Evolutionary conservation across 2,797 vertebrate species (phyloP).

Genomic region (Crocidura indochinensis): DNA sequence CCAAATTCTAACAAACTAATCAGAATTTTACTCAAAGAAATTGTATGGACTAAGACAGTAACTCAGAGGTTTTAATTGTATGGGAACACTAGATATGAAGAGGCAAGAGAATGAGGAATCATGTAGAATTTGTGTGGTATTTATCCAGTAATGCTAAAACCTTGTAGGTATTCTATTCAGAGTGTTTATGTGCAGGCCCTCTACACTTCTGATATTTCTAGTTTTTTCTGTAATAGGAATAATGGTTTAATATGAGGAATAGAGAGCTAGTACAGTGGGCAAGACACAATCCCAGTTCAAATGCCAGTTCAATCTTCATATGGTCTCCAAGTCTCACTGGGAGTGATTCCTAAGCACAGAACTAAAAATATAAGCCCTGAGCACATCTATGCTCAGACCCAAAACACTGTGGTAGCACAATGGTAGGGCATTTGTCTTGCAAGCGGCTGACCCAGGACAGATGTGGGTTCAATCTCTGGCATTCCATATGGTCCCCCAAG

Average conservation of each 20-base stretch:
- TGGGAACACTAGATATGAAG: constrained; percentile 10
- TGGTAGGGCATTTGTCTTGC: too few relatives aligned
- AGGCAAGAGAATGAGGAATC: neutral
- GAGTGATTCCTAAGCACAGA: too few relatives aligned
- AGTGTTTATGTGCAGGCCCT: neutral
- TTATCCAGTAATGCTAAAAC: neutral
- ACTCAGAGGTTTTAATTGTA: neutral
- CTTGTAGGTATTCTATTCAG: neutral
- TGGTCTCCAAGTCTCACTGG: too few relatives aligned
- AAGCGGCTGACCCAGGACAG: too few relatives aligned
- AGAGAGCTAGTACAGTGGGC: neutral
- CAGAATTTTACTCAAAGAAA: constrained; percentile 21
- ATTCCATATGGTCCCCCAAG: too few relatives aligned
- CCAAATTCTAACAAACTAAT: neutral
- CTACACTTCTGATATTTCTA: neutral
- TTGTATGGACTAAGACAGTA: neutral
- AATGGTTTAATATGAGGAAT: neutral
- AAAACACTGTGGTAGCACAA: too few relatives aligned
- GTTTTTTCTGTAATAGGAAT: constrained; percentile 9
- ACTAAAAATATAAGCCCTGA: too few relatives aligned
- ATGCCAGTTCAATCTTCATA: too few relatives aligned
- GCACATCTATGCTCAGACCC: too few relatives aligned
- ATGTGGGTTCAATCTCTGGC: too few relatives aligned
- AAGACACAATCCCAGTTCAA: too few relatives aligned
- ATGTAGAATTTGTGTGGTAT: neutral